Conservation (phyloP, 2,888 invertebrate species). For the Xestia xanthographa region DNA sequence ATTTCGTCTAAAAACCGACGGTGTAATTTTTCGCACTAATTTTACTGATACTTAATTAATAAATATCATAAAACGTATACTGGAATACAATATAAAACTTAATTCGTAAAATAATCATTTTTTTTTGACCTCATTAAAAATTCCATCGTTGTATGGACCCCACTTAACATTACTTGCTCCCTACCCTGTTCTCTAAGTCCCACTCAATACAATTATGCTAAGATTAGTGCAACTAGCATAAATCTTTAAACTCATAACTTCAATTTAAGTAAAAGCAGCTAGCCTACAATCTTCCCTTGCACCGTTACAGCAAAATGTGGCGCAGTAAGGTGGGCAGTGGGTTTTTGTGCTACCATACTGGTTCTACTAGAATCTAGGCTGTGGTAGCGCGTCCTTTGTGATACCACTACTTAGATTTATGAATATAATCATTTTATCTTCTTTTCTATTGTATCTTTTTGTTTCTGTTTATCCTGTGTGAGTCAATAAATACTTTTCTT, state of each 20-base stretch:
- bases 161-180: no score
- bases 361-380: conserved; percentile 47
- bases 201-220: background rate
- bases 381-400: conserved; percentile 33
- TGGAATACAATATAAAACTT: no score
- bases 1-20: no score
- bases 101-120: no score
- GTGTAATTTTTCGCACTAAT: no score
- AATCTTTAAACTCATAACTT: conserved; percentile 24
- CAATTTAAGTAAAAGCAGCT: conserved; percentile 24
- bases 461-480: no score
- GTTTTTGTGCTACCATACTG: conserved; percentile 60
- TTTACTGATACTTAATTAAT: no score
- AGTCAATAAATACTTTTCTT: no score
- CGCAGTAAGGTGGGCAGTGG: conserved; percentile 59
- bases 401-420: conserved; percentile 4
- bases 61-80: no score
- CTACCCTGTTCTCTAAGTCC: conserved; percentile 14
- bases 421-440: background rate
- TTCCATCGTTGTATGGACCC: no score
- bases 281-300: conserved; percentile 51
- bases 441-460: no score
- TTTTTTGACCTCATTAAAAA: no score
- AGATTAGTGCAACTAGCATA: conserved; percentile 15
- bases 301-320: conserved; percentile 57